Conservation (phyloP, 2,888 invertebrate species). For the Drosophila mimetica region DNA sequence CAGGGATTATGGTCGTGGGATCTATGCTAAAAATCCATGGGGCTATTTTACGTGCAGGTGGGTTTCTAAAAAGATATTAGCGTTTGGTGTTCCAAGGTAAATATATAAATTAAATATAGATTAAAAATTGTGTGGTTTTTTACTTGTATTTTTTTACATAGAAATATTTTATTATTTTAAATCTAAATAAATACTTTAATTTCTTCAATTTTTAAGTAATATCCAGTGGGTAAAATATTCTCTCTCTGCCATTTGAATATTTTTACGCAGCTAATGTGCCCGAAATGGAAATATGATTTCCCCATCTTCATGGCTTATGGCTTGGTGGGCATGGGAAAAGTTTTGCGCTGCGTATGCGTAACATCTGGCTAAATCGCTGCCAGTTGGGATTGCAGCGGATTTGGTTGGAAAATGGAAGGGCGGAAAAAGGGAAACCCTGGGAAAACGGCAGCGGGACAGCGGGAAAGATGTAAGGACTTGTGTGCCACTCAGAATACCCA, state of each 20-base stretch:
- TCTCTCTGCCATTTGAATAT: slow-evolving; percentile 1
- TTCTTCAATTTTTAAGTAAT: background rate
- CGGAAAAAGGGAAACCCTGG: slow-evolving; percentile 4
- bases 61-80: background rate
- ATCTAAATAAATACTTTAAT: background rate
- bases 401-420: slow-evolving; percentile 14
- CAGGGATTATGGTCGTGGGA: slow-evolving; percentile 11
- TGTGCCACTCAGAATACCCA: slow-evolving; percentile 76
- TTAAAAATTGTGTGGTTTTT: too few relatives aligned
- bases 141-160: too few relatives aligned
- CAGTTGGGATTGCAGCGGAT: slow-evolving; percentile 47
- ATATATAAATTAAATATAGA: too few relatives aligned
- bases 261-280: slow-evolving; percentile 42
- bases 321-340: slow-evolving; percentile 54
- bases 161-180: background rate
- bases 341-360: slow-evolving; percentile 77
- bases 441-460: background rate
- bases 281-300: slow-evolving; percentile 30
- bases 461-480: slow-evolving; percentile 41
- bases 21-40: background rate
- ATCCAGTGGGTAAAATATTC: background rate
- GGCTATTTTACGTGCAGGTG: slow-evolving; percentile 3
- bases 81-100: too few relatives aligned
- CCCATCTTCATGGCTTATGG: slow-evolving; percentile 41
- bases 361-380: slow-evolving; percentile 71